These are phyloP conservation scores for Erebia epiphron DNA, from an alignment of 2,888 invertebrate species.

Conservation along the genomic window DNA sequence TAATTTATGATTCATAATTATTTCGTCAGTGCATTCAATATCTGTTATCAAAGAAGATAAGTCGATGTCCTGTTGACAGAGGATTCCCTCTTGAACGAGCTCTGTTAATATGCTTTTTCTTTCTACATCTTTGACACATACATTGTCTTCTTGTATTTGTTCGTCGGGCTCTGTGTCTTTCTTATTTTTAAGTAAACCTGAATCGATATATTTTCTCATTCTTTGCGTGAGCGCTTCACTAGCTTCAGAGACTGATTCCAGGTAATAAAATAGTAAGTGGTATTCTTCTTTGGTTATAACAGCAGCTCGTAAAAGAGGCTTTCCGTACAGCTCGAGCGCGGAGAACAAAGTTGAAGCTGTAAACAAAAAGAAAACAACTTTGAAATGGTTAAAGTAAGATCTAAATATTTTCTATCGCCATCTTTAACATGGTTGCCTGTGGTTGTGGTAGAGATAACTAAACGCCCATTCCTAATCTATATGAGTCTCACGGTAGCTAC, in stretches of 20 bases:
- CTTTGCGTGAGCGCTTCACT: slow-evolving; percentile 76
- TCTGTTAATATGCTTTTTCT: slow-evolving; percentile 72
- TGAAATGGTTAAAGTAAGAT: neutral
- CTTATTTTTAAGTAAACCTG: slow-evolving; percentile 69
- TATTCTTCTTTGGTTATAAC: slow-evolving; percentile 80
- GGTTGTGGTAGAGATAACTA: slow-evolving; percentile 24
- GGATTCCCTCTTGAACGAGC: slow-evolving; percentile 73
- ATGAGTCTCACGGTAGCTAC: slow-evolving; percentile 64
- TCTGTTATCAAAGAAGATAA: slow-evolving; percentile 66
- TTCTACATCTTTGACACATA: slow-evolving; percentile 52
- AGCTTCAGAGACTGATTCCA: slow-evolving; percentile 77
- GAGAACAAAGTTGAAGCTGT: slow-evolving; percentile 82
- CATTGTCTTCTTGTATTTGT: slow-evolving; percentile 22
- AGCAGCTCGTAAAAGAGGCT: slow-evolving; percentile 80
- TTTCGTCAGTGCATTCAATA: slow-evolving; percentile 62
- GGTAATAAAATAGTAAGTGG: slow-evolving; percentile 78
- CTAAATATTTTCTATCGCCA: neutral
- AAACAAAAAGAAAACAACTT: slow-evolving; percentile 54
- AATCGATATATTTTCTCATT: slow-evolving; percentile 78
- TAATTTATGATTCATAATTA: slow-evolving; percentile 56
- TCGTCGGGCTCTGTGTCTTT: slow-evolving; percentile 51
- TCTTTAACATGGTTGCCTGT: neutral
- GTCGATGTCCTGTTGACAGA: slow-evolving; percentile 74
- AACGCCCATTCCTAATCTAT: slow-evolving; percentile 41
- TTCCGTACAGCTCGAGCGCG: slow-evolving; percentile 85